Conservation (phyloP, 2,113 vertebrate genomes). For the Silurus asotus region DNA sequence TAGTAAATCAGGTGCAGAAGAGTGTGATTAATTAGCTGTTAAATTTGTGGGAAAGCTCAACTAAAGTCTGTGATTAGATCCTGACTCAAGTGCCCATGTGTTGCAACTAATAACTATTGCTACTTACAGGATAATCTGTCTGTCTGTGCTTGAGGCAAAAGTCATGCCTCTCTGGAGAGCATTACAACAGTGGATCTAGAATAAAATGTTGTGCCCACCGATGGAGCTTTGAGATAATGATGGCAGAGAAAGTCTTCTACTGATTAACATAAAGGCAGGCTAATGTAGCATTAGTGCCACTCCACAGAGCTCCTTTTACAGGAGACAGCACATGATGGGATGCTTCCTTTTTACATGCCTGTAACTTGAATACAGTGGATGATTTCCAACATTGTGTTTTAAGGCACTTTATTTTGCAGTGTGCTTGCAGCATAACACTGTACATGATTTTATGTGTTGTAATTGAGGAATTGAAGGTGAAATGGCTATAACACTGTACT, state of each 20-base stretch:
- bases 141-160: conserved; percentile 10
- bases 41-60: conserved; percentile 8
- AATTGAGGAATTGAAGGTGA: conserved; percentile 4
- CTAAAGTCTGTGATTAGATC: neutral
- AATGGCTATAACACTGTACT: neutral
- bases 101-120: conserved; percentile 6
- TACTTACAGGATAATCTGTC: conserved; percentile 17
- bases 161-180: neutral
- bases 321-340: conserved; percentile 54
- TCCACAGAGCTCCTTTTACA: conserved; percentile 53
- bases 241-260: conserved; percentile 54
- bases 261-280: conserved; percentile 62
- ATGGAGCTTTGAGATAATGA: conserved; percentile 60
- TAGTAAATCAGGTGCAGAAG: neutral
- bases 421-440: conserved; percentile 50
- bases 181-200: conserved; percentile 35
- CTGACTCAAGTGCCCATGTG: neutral
- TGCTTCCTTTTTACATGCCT: conserved; percentile 57
- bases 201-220: conserved; percentile 47
- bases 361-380: conserved; percentile 56
- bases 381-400: conserved; percentile 59
- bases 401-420: conserved; percentile 61
- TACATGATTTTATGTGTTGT: conserved; percentile 38
- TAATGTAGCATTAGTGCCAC: conserved; percentile 62
- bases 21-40: conserved; percentile 4